Conservation (phyloP, 2,888 invertebrate species). For the Pristionchus mayeri region DNA sequence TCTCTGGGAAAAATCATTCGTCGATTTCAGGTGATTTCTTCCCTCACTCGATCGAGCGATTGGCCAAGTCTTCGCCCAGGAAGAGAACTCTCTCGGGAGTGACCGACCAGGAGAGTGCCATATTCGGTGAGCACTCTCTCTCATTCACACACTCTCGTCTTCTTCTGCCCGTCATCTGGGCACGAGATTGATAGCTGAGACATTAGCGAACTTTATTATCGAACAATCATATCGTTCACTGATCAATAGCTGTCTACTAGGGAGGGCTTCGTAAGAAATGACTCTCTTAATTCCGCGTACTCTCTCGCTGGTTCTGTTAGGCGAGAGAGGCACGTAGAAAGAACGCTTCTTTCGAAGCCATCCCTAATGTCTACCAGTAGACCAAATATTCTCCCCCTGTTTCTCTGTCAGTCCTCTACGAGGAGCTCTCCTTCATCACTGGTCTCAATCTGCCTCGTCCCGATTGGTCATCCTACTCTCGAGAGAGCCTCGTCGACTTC, state of each 20-base stretch:
- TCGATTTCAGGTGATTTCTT: slow-evolving; percentile 57
- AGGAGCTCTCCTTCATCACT: not conserved
- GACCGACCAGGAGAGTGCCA: slow-evolving; percentile 58
- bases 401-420: slow-evolving; percentile 1
- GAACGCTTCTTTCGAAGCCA: no score
- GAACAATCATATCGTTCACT: no score
- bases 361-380: not conserved
- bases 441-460: not conserved
- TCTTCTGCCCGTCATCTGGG: no score
- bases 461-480: not conserved
- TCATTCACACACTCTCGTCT: not conserved
- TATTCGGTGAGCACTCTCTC: slow-evolving; percentile 50
- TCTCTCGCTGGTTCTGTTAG: no score
- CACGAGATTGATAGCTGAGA: no score
- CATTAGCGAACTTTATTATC: no score
- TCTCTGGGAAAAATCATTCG: not conserved
- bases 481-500: slow-evolving; percentile 29
- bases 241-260: no score
- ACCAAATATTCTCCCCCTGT: not conserved
- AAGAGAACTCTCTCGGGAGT: slow-evolving; percentile 62
- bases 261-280: no score
- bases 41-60: slow-evolving; percentile 61
- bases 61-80: slow-evolving; percentile 61
- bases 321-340: no score
- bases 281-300: no score